Evolutionary conservation across 2,113 vertebrate genomes (phyloP), one percentile per base, ranked within the genome.

Genomic region (Solea solea): DNA sequence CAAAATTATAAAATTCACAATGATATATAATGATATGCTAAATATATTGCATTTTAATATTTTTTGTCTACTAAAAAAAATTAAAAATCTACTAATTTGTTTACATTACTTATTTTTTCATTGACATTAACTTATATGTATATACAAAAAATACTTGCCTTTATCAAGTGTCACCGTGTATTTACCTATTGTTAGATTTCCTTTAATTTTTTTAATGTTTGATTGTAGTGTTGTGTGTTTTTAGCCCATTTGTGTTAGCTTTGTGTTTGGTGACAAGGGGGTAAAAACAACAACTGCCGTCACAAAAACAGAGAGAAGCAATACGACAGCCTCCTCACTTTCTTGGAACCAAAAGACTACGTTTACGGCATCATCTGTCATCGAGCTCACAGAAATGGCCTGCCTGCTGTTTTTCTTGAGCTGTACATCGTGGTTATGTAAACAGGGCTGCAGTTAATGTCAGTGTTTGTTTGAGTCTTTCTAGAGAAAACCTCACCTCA

Each of bases 401-500:
- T 69, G 28, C 28, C 9, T 72, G 41, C 13, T 68, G 49, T 63
- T 64, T 86, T 72, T 72, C 51, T 59, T 52, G 34, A 82, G 28
- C 11, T 67, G 11, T 75, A 72, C 56, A 49, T 82, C 67, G 72
- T 70, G 56, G 74, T 79, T 80, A 72, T 68, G 58, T 85, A 70
- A 85, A 87, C 74, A 81, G 57, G 28, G 3, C 61, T 83, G 52
- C 58, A 85, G 66, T 80, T 80, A 54, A 73, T 76, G 53, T 70
- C 45, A 52, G 52, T 57, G 65, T 83, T 87, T 86, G 85, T 86
- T 85, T 82, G 64, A 54, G 74, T 55, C 71, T 81, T 87, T 88
- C 73, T 74, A 74, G 66, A 82, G 72, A 89, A 90, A 91, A 86
- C 86, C 89, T 84, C 82, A 82, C 45, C 45, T 48, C 45, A 84